Conservation (phyloP, 2,797 vertebrate species). For the Rhinophrynus dorsalis region DNA sequence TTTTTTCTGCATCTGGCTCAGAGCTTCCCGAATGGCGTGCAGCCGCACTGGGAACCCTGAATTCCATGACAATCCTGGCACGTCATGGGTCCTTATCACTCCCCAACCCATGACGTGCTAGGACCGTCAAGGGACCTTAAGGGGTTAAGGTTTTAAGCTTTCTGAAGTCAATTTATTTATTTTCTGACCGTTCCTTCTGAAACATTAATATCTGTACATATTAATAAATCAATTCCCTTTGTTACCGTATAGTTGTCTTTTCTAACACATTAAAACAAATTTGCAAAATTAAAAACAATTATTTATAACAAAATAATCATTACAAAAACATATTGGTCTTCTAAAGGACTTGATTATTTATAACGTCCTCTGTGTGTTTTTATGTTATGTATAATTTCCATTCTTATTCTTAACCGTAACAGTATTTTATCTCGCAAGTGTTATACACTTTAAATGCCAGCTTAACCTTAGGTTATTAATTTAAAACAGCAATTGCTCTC, state of each 20-base stretch:
- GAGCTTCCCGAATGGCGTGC: too few species aligned
- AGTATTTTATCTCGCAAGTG: constrained; percentile 24
- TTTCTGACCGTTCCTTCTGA: too few species aligned
- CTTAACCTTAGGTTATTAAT: constrained; percentile 47
- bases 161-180: too few species aligned
- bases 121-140: too few species aligned
- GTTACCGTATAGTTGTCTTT: too few species aligned
- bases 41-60: too few species aligned
- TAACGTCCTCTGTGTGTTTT: constrained; percentile 29
- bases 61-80: too few species aligned
- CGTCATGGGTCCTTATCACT: too few species aligned
- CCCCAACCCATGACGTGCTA: too few species aligned
- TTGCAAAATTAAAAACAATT: constrained; percentile 10
- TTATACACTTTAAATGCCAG: constrained; percentile 38
- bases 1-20: too few species aligned
- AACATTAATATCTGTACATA: background rate
- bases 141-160: too few species aligned
- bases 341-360: constrained; percentile 16
- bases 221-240: background rate
- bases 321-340: constrained; percentile 33
- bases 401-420: constrained; percentile 43
- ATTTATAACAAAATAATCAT: background rate
- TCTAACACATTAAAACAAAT: background rate
- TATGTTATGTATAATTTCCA: constrained; percentile 31
- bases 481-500: constrained; percentile 44